phyloP scores from a whole-genome alignment of 2,797 vertebrate genomes.

The Lophura swinhoii region DNA sequence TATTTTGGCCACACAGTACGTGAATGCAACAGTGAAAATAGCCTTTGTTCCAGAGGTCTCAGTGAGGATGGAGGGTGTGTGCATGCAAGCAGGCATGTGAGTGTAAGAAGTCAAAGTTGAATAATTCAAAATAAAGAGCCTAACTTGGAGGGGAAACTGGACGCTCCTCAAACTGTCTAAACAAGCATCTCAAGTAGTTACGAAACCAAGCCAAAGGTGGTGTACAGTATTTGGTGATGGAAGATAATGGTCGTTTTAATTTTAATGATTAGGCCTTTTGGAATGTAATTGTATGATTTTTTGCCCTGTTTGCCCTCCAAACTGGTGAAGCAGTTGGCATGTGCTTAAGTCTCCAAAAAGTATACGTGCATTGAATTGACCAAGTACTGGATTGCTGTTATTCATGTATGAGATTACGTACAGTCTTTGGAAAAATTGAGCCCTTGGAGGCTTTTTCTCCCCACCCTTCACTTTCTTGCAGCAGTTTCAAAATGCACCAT shows the following conservation, averaged over 20 bases:
- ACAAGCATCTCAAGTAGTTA: not conserved
- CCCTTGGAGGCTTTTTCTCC: not conserved
- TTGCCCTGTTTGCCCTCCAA: not conserved
- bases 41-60: not conserved
- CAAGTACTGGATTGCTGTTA: slow-evolving; percentile 39
- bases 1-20: not conserved
- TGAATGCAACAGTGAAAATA: slow-evolving; percentile 7
- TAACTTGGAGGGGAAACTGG: not conserved
- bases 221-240: not conserved
- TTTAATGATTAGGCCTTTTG: not conserved
- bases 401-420: slow-evolving; percentile 17
- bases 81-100: not conserved
- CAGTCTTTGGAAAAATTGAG: slow-evolving; percentile 9
- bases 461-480: slow-evolving; percentile 14
- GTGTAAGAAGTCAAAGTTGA: not conserved
- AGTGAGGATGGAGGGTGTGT: accelerated
- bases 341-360: slow-evolving; percentile 13
- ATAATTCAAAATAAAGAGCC: not conserved
- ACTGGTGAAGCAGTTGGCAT: not conserved
- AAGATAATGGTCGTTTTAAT: not conserved
- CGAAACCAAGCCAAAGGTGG: not conserved
- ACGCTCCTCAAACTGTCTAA: not conserved
- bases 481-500: slow-evolving; percentile 27
- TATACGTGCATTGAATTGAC: slow-evolving; percentile 25
- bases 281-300: not conserved